Percentiles rank a stretch among this genome's conserved stretches.
These are phyloP conservation scores for Cantharis nigra DNA, from an alignment of 2,888 invertebrate species.

Conservation along the genomic window DNA sequence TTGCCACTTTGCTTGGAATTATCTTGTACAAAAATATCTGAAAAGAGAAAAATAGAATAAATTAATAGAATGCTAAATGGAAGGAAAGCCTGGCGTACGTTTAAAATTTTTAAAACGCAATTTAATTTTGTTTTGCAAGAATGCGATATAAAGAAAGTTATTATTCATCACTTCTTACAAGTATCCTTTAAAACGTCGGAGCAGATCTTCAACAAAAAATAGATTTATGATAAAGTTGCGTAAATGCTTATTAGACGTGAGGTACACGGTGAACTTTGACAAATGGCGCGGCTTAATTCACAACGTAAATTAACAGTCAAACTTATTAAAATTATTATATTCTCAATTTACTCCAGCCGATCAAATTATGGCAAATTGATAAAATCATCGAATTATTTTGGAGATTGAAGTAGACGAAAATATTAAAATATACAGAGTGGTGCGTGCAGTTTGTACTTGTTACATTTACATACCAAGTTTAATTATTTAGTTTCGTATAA, in stretches of 20 bases:
- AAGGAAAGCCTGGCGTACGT: background rate
- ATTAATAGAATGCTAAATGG: background rate
- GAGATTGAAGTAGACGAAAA: background rate
- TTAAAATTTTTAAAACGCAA: background rate
- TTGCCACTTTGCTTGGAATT: constrained; percentile 30
- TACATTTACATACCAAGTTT: background rate
- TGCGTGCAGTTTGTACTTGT: background rate
- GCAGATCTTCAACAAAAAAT: constrained; percentile 4
- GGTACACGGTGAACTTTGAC: background rate
- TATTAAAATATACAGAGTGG: background rate
- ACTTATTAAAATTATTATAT: background rate
- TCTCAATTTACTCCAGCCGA: background rate
- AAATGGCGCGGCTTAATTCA: background rate
- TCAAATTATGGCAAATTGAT: background rate
- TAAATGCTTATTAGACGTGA: background rate
- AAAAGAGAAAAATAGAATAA: constrained; percentile 6
- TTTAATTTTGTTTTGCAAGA: background rate
- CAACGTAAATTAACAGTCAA: background rate
- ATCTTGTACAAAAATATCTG: constrained; percentile 34
- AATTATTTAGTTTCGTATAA: background rate
- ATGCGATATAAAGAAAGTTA: background rate
- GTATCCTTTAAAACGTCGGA: constrained; percentile 1
- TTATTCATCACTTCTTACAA: background rate
- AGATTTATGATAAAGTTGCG: constrained; percentile 3
- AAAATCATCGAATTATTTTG: background rate